These are phyloP conservation scores for Clarias macrocephalus DNA, from an alignment of 2,113 vertebrate genomes.

Conservation along the genomic window DNA sequence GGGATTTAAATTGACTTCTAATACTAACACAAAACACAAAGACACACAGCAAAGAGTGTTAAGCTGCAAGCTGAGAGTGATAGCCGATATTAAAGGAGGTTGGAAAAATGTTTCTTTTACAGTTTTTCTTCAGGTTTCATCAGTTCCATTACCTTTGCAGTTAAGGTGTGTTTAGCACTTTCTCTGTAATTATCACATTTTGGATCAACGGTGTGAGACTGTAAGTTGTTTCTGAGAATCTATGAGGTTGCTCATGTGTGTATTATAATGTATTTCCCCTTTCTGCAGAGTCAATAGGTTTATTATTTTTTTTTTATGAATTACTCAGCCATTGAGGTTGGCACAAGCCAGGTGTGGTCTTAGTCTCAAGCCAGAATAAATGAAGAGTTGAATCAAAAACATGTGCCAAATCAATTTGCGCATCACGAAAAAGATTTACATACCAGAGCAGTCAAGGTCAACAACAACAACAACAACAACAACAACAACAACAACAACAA, in stretches of 20 bases:
- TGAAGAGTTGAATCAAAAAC: no score
- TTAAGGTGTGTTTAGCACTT: not conserved
- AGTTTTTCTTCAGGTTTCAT: constrained; percentile 16
- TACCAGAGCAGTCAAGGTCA: no score
- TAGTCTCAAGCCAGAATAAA: no score
- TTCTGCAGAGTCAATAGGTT: not conserved
- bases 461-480: no score
- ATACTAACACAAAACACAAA: constrained; percentile 46
- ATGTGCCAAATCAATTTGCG: no score
- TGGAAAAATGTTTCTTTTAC: not conserved
- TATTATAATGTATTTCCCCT: not conserved
- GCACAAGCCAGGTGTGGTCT: no score
- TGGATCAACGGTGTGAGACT: not conserved
- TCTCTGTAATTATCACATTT: not conserved
- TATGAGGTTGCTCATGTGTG: not conserved
- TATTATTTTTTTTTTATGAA: not conserved
- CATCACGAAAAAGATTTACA: no score
- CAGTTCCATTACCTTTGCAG: not conserved
- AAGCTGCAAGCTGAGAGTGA: not conserved
- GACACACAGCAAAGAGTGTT: constrained; percentile 23
- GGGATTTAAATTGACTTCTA: constrained; percentile 35
- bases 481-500: no score
- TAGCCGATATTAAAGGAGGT: not conserved
- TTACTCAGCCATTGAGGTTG: not conserved
- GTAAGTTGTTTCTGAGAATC: not conserved